Evolutionary conservation across 2,888 invertebrate species (phyloP), one percentile per base, ranked within the genome.

Genomic region (Lasioglossum calceatum): DNA sequence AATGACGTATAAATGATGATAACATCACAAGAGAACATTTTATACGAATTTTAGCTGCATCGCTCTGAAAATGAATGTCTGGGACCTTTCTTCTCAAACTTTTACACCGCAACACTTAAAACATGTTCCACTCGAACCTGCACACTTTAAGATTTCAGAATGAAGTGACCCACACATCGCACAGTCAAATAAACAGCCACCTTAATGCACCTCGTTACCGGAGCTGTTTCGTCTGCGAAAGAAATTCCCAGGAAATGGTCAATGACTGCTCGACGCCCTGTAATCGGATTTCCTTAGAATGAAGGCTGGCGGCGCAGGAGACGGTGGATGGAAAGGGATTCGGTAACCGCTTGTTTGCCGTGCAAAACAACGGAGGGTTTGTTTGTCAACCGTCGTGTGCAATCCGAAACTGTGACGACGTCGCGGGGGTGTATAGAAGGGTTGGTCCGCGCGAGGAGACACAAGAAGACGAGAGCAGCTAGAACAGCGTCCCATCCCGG

Each of bases 301-400:
- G 78, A 87, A 89, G 81, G 77, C 36, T 73, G 67, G 54, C 12
- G 27, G 27, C 42, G 74, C 58, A 72, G 81, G 74, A 81, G 84
- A 75, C 72, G 19, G 80, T 70, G 74, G 75, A 64, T 80, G 76
- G 75, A 82, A 88, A 82, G 70, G 75, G 90, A 87, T 86, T 89
- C 87, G 77, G 84, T 85, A 91, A 92, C 91, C 90, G 91, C 86
- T 91, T 90, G 91, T 92, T 93, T 92, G 90, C 87, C 80, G 84
- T 89, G 88, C 88, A 89, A 92, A 92, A 92, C 89, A 92, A 92
- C 87, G 84, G 82, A 80, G 72, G 71, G 64, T 73, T 78, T 88
- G 91, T 88, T 91, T 87, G 89, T 89, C 88, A 81, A 87, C 73
- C 86, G 78, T 88, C 86, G 85, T 77, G 87, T 79, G 82, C 81